Evolutionary conservation across 2,888 invertebrate genomes (phyloP), one percentile per base, ranked within the genome.

Genomic region (Bedellia somnulentella): DNA sequence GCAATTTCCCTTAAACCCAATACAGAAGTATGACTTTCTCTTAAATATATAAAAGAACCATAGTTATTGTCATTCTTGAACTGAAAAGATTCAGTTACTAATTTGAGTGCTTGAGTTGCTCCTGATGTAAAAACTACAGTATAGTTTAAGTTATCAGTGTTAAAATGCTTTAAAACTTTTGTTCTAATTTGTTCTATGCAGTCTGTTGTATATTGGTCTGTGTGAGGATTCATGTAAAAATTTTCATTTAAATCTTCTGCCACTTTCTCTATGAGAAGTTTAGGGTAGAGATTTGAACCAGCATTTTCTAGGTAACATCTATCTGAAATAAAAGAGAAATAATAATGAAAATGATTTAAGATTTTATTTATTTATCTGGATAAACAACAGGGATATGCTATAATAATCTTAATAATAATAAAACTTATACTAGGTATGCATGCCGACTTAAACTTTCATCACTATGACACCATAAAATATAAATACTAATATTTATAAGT

Each of bases 21-120:
- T 1, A 95, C 93, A 2, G 97, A 97, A 1, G 97, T 97, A 55
- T 98, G 98, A 53, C 92, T 96, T 57, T 97, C 95, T 52, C 86
- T 81, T 30, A 90, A 73, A 55, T 94, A 93, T 5, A 83, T 80
- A 52, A 93, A 91, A 29, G 79, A 70, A 2, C 91, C 89, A 34
- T 48, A 50, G 25, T 40, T 33, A 15, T 30, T 13, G 24, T 57
- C 46, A 18, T 32, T 37, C 24, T 53, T 40, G 53, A 86, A 90
- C 36, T 79, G 51, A 53, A 97, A 96, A 32, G 82, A 77, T 57
- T 97, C 94, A 0, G 86, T 89, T 1, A 95, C 73, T 27, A 89
- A 52, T 76, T 93, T 94, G 30, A 97, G 57, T 1, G 92, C 82
- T 12, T 84, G 86, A 13, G 97, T 95, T n/a, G 95, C 86, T 22